Base-by-base conservation (phyloP, 2,797 vertebrate species). In the Cryptoprocta ferox region DNA sequence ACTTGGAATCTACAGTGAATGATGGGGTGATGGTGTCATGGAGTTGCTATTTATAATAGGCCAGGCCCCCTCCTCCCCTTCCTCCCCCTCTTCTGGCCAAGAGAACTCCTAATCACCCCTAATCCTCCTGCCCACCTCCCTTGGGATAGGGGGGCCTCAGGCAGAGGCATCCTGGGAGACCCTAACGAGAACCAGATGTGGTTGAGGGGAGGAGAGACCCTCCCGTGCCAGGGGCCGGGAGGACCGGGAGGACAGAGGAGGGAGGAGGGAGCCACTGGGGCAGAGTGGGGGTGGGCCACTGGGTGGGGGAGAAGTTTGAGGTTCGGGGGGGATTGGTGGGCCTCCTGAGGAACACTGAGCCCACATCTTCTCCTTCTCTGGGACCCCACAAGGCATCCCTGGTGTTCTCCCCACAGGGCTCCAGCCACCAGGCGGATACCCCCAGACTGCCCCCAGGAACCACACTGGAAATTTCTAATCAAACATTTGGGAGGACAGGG, bases 131-230 rank as follows among this genome's bases (percentile, higher is more conserved):
- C 97, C 96, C 95, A 95, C 97, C 97, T 98, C 98, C 98, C 98
- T 96, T 68, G 42, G 97, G 97, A 42, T 30, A 4, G 76, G 98
- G 97, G 98, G 97, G 96, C 97, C 97, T 91, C 96, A 85, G 94
- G 95, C 91, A 66, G 96, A 97, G 98, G 98, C 98, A 98, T 98
- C 98, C 98, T 76, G 94, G 98, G 98, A 98, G 98, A 98, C 50
- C 85, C 98, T 99, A 99, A 99, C 97, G 18, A 98, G 98, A 99
- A 98, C 98, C 99, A 99, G 99, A 99, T 99, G 99, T 98, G 98
- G 87, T 4, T 65, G 71, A 73, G 66, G 92, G 97, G 97, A 92
- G 97, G 97, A 80, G 92, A 97, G 97, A 96, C 95, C 97, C 97
- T 98, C 98, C 95, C 61, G 97, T 97, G 97, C 95, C 95, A 97